A percentile compares a stretch with the other conserved stretches of the same genome.
phyloP scores from a whole-genome alignment of 2,888 invertebrate genomes.

The Allolobophora icterica region DNA sequence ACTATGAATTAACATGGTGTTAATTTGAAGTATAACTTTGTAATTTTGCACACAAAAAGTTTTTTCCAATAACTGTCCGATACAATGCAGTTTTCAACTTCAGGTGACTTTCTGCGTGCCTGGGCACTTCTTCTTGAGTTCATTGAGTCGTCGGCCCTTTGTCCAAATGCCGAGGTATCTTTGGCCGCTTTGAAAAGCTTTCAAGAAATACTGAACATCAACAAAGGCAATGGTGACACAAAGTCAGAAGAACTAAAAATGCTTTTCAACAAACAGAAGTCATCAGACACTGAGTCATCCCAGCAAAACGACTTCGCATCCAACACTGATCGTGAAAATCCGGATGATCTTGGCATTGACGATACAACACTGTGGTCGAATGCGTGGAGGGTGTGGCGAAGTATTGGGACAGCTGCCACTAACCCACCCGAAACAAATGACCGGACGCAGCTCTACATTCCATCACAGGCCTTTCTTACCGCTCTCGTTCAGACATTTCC shows the following conservation, averaged over 20 bases:
- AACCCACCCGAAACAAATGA: slow-evolving; percentile 67
- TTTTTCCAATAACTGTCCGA: neutral
- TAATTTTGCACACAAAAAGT: too few relatives aligned
- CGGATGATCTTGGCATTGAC: slow-evolving; percentile 40
- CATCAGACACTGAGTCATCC: neutral
- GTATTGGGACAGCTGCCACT: slow-evolving; percentile 82
- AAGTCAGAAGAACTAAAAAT: slow-evolving; percentile 43
- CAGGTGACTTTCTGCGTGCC: slow-evolving; percentile 87
- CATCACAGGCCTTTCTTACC: slow-evolving; percentile 78
- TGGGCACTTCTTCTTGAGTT: slow-evolving; percentile 93
- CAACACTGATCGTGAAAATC: slow-evolving; percentile 21
- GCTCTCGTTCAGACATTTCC: slow-evolving; percentile 95
- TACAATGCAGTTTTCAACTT: neutral
- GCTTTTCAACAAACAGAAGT: slow-evolving; percentile 34
- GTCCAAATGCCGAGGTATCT: slow-evolving; percentile 89
- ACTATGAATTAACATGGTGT: neutral
- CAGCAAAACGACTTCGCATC: slow-evolving; percentile 35
- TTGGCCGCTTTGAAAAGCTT: slow-evolving; percentile 94
- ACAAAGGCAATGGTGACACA: slow-evolving; percentile 49
- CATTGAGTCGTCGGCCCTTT: slow-evolving; percentile 76
- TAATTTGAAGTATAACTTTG: neutral
- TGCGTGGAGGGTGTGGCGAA: slow-evolving; percentile 74
- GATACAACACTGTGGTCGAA: slow-evolving; percentile 61
- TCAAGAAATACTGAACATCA: slow-evolving; percentile 82
- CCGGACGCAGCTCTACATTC: slow-evolving; percentile 32